Percentiles rank a stretch among this genome's conserved stretches.
These are phyloP conservation scores for Epinephelus cyanopodus DNA, from an alignment of 2,113 vertebrate species.

Conservation along the genomic window DNA sequence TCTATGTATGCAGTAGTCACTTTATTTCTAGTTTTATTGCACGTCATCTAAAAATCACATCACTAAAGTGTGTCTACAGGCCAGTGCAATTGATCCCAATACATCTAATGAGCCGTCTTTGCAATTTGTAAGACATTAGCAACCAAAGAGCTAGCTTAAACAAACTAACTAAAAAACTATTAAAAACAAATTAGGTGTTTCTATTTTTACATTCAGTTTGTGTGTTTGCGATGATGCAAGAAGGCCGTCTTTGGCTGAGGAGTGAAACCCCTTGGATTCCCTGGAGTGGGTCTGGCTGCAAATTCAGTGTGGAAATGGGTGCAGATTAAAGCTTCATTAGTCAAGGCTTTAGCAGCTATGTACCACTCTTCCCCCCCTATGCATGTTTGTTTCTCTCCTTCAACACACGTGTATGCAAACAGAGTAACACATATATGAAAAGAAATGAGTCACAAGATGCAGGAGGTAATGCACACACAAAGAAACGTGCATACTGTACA, in stretches of 20 bases:
- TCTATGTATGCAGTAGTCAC: neutral
- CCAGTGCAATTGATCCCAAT: neutral
- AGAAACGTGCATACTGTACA: neutral
- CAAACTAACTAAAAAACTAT: neutral
- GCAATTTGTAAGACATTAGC: neutral
- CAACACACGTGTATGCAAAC: neutral
- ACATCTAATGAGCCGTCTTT: neutral
- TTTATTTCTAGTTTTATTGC: conserved; percentile 2
- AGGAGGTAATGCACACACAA: neutral
- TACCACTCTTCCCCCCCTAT: neutral
- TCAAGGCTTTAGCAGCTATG: conserved; percentile 62
- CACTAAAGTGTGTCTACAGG: neutral
- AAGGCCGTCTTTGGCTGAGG: conserved; percentile 30
- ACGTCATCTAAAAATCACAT: neutral
- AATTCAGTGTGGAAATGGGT: conserved; percentile 72
- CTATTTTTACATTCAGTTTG: neutral
- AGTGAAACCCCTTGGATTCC: conserved; percentile 54
- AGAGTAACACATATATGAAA: conserved; percentile 8
- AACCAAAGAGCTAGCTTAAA: neutral
- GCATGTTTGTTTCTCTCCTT: conserved; percentile 43
- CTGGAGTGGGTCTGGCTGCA: conserved; percentile 51
- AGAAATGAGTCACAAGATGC: neutral
- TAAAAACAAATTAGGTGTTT: neutral
- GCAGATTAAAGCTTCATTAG: conserved; percentile 78
- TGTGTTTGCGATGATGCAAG: conserved; percentile 28